Evolutionary conservation across 2,113 vertebrate species (phyloP), one percentile per base, ranked within the genome.

Genomic region (Zosterops pallidus): DNA sequence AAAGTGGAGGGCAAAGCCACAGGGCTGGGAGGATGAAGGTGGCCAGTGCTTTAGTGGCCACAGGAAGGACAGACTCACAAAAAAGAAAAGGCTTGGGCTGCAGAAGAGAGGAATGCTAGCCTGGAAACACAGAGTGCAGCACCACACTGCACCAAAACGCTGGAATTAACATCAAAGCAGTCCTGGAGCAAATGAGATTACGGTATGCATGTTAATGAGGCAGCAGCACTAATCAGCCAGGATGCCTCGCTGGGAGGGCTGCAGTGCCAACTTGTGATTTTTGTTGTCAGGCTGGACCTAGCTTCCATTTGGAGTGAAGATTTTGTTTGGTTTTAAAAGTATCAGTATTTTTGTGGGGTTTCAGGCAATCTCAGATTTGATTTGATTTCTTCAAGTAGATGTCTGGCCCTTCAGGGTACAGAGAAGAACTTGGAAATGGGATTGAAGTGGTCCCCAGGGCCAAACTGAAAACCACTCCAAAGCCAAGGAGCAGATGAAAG

Each of bases 81-180:
- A 71, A 52, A 80, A 69, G 57, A 11, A 74, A 82, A 72, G 63
- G 68, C 60, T 92, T 21, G 64, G 65, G 76, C 76, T 93, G 90
- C 68, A 60, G 91, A 78, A 76, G 79, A 85, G 80, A 74, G 74
- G 57, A 89, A 49, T 63, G 69, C 64, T 39, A 77, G 82, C 82
- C 79, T 90, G 82, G 46, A 84, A 95, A 85, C 53, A 62, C 71
- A 64, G 88, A 96, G 92, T 95, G 95, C 95, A 95, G 94, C 55
- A 90, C 95, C 94, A 95, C 95, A 82, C 92, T 97, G 95, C 97
- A 96, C 90, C 95, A 95, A 97, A 97, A 97, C 10, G 90, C 76
- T 92, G 94, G 96, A 97, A 97, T 97, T 94, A 96, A 97, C 96
- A 97, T 97, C 97, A 97, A 97, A 97, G 97, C 94, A 82, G 77